Base-by-base conservation (phyloP, 2,888 invertebrate species). In the Chloromyia formosa region DNA sequence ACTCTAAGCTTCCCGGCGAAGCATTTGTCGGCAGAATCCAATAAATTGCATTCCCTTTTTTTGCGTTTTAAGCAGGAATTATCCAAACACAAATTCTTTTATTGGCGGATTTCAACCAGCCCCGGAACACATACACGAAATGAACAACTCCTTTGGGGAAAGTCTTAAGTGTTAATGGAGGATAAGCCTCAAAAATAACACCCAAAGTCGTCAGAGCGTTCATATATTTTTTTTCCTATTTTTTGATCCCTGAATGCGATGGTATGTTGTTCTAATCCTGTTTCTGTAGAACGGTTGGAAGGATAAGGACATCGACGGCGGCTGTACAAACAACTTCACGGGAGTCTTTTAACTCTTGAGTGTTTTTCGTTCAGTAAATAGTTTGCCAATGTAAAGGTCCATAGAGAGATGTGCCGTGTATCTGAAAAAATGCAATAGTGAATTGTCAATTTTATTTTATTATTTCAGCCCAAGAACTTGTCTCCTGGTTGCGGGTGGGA, bases 171-270 rank as follows among this genome's bases (percentile, higher is more conserved):
- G 71, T 71, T 71, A 71, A 71, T 71, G 71, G 71, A 71, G 71
- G 71, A 71, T 71, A 71, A 71, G 71, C 71, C 71, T 56, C 56
- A 71, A 71, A 71, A 71, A 71, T 71, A 71, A 71, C 71, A 71
- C 71, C 40, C n/a, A 71, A 71, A 71, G 53, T 71, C 58, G 71
- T 58, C 45, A 58, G 58, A 71, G 58, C 58, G 42, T 71, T 23
- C 49, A 66, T 16, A 35, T 14, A 66, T 18, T 58, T 54, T 54
- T 54, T 54, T 69, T 71, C 20, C 27, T 23, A 60, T 22, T 27
- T n/a, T 56, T 18, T 66, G 56, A 56, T 56, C 10, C 56, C 18
- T 56, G 16, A 62, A 42, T 49, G 49, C 23, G 62, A 62, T 53
- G 71, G 40, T 42, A 56, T 71, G 58, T 71, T 71, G 20, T 71